A percentile compares a stretch with the other conserved stretches of the same genome.
Evolutionary conservation across 1,140 invertebrate species (phyloP).

Genomic region (Penaeus chinensis): DNA sequence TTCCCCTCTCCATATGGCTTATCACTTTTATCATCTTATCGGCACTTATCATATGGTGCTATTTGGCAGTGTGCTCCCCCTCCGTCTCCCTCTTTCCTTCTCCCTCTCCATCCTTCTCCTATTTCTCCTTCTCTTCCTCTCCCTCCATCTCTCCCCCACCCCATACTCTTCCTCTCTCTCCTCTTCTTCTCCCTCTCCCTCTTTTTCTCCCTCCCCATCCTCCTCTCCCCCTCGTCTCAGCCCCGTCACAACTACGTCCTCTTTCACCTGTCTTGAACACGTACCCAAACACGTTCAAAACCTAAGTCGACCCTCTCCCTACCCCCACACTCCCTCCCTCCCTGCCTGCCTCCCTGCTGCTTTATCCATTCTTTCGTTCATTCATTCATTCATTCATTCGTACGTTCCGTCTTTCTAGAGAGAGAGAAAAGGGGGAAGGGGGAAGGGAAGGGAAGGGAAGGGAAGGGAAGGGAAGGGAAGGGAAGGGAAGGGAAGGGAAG

Average conservation of each 20-base stretch:
- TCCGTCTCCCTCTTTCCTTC: too few species aligned
- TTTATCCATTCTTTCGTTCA: neutral
- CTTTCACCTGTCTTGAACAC: neutral
- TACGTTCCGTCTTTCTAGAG: neutral
- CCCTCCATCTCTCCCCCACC: too few species aligned
- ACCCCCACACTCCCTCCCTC: neutral
- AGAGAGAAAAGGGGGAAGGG: conserved; percentile 10
- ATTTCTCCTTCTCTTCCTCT: too few species aligned
- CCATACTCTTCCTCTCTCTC: too few species aligned
- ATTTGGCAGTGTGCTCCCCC: too few species aligned
- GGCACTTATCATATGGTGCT: too few species aligned
- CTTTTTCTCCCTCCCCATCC: neutral
- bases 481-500: neutral
- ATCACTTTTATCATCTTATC: too few species aligned
- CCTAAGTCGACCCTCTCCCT: too few species aligned
- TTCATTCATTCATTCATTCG: neutral
- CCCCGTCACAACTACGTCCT: neutral
- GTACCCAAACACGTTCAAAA: neutral
- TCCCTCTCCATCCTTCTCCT: too few species aligned
- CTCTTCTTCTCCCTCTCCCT: too few species aligned
- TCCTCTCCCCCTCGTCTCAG: neutral
- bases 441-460: neutral
- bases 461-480: conserved; percentile 2
- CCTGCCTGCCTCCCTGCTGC: neutral
- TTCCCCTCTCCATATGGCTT: too few species aligned